phyloP scores from a whole-genome alignment of 37 sponge, comb jelly and placozoan genomes.

The Amphimedon queenslandica region DNA sequence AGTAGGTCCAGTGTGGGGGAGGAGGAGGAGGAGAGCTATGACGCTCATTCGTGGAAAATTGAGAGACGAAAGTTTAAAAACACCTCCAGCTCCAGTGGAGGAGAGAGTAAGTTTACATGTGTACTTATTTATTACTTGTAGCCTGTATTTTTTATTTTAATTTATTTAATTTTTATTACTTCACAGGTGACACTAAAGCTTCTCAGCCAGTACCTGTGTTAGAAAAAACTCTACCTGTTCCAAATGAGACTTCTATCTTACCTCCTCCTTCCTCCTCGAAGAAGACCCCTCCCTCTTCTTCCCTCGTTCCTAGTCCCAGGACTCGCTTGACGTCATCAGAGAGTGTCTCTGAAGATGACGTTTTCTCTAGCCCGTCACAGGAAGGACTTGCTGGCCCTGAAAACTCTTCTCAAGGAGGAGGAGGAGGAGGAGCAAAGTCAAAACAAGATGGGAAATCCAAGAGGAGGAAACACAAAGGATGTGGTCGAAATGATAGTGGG shows the following conservation, averaged over 20 bases:
- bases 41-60: neutral
- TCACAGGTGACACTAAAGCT: too few species aligned
- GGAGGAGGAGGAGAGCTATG: neutral
- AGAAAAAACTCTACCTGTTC: neutral
- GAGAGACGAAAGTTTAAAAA: neutral
- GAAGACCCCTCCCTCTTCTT: neutral
- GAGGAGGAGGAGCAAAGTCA: too few species aligned
- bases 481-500: neutral
- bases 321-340: neutral
- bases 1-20: neutral
- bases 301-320: neutral
- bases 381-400: neutral
- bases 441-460: too few species aligned
- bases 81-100: too few species aligned
- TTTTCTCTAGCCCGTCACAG: neutral
- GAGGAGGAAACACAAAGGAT: neutral
- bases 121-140: too few species aligned
- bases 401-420: too few species aligned
- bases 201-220: too few species aligned
- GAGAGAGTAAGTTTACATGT: too few species aligned
- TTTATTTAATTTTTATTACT: too few species aligned
- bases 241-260: neutral
- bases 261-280: neutral
- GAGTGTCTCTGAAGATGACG: constrained; percentile 9
- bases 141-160: too few species aligned